These are phyloP conservation scores for Sphinx pinastri DNA, from an alignment of 2,888 invertebrate species.

Conservation along the genomic window DNA sequence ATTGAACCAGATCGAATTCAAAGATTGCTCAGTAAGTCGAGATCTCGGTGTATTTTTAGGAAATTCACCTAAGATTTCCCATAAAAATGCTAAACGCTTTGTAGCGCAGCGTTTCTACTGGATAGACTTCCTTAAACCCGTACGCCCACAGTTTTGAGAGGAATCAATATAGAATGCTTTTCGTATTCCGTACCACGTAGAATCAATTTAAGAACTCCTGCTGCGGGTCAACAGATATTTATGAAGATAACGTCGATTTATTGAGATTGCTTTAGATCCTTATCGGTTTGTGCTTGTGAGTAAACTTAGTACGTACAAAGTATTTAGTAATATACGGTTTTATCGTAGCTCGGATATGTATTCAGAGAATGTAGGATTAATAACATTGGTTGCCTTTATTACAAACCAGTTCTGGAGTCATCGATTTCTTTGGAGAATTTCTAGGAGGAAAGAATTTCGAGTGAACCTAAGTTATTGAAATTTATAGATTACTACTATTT, in stretches of 20 bases:
- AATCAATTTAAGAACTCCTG: conserved; percentile 79
- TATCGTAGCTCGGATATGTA: not conserved
- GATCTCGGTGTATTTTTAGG: not conserved
- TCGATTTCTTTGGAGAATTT: too few relatives aligned
- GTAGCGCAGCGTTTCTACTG: conserved; percentile 2
- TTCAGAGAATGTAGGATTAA: not conserved
- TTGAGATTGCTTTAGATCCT: conserved; percentile 63
- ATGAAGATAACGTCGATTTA: conserved; percentile 74
- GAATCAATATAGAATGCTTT: conserved; percentile 60
- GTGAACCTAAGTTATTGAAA: too few relatives aligned
- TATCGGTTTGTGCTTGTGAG: conserved; percentile 42
- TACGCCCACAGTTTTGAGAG: conserved; percentile 31
- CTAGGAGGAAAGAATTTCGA: too few relatives aligned
- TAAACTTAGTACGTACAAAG: conserved; percentile 26
- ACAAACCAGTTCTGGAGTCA: too few relatives aligned
- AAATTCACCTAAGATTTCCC: not conserved
- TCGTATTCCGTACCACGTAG: conserved; percentile 73
- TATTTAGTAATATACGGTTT: conserved; percentile 19
- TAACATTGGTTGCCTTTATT: too few relatives aligned
- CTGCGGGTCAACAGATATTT: conserved; percentile 76
- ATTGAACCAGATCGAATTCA: conserved; percentile 7
- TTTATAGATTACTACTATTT: too few relatives aligned
- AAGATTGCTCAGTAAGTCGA: conserved; percentile 12
- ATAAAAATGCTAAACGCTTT: conserved; percentile 22
- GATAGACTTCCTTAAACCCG: conserved; percentile 11